Conservation (phyloP, 1,140 invertebrate species). For the Probaryconus sp. region DNA sequence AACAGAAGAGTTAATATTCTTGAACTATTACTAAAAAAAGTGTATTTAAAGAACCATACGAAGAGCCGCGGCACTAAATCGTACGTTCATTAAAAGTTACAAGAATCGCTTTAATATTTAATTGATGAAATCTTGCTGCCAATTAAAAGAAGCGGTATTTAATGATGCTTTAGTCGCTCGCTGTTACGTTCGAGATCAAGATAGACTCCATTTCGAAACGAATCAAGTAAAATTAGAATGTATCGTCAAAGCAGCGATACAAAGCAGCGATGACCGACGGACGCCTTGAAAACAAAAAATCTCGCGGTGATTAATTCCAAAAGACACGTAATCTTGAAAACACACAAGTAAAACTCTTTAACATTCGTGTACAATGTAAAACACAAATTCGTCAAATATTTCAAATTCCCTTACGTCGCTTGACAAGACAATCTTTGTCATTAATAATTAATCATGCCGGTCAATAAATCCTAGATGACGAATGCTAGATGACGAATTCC, state of each 20-base stretch:
- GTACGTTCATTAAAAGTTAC: neutral
- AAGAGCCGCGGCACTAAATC: neutral
- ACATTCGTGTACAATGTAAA: neutral
- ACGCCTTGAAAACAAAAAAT: conserved; percentile 19
- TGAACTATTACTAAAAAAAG: too few relatives aligned
- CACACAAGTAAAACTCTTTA: too few relatives aligned
- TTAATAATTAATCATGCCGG: too few relatives aligned
- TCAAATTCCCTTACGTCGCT: conserved; percentile 9
- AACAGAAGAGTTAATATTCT: too few relatives aligned
- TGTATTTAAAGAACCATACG: too few relatives aligned
- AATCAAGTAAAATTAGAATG: conserved; percentile 28
- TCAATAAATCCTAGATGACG: too few relatives aligned
- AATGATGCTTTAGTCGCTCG: neutral
- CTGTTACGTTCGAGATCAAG: conserved; percentile 12
- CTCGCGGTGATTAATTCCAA: conserved; percentile 22
- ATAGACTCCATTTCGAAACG: neutral
- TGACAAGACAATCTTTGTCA: too few relatives aligned
- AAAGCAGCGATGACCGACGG: conserved; percentile 25
- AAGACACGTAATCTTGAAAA: too few relatives aligned
- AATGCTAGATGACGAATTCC: too few relatives aligned
- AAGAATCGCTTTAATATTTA: conserved; percentile 6
- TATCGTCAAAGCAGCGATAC: conserved; percentile 33
- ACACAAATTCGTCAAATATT: conserved; percentile 34
- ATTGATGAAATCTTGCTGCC: conserved; percentile 14
- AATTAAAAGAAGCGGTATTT: conserved; percentile 13